Percentiles rank a stretch among this genome's conserved stretches.
Conservation (phyloP, 2,113 vertebrate species). For the Zapus hudsonius region DNA sequence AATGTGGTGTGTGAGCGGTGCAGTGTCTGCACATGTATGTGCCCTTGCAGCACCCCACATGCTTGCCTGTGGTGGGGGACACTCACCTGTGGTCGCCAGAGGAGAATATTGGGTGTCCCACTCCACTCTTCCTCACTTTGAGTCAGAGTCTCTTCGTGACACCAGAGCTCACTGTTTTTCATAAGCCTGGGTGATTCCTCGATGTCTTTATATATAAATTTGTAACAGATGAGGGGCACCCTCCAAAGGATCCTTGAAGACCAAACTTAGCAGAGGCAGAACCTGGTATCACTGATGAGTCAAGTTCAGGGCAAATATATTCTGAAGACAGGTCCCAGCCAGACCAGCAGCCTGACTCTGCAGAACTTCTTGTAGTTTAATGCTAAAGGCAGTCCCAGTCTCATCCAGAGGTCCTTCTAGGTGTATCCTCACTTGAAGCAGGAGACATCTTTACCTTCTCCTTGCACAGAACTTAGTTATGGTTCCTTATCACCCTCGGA, state of each 20-base stretch:
- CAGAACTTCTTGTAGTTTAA: neutral
- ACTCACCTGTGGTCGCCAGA: no score
- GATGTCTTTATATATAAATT: neutral
- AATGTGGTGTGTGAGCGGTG: no score
- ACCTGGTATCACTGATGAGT: neutral
- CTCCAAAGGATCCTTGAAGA: neutral
- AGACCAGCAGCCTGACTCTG: neutral
- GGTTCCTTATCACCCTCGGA: neutral
- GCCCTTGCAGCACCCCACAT: no score
- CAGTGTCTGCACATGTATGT: no score
- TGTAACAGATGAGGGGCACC: neutral
- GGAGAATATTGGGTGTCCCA: no score
- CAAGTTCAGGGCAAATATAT: neutral
- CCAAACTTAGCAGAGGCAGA: neutral
- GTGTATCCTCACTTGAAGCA: neutral
- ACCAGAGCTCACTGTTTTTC: no score
- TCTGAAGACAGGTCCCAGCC: neutral
- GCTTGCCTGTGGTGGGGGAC: no score
- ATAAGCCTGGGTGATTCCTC: no score
- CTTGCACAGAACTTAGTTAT: neutral
- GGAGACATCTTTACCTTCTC: neutral
- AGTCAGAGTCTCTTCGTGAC: no score
- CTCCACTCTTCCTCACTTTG: no score
- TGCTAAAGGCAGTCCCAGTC: neutral
- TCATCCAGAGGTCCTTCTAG: neutral